Evolutionary conservation across 1,140 invertebrate species (phyloP).

Genomic region (Drosophila navojoa): DNA sequence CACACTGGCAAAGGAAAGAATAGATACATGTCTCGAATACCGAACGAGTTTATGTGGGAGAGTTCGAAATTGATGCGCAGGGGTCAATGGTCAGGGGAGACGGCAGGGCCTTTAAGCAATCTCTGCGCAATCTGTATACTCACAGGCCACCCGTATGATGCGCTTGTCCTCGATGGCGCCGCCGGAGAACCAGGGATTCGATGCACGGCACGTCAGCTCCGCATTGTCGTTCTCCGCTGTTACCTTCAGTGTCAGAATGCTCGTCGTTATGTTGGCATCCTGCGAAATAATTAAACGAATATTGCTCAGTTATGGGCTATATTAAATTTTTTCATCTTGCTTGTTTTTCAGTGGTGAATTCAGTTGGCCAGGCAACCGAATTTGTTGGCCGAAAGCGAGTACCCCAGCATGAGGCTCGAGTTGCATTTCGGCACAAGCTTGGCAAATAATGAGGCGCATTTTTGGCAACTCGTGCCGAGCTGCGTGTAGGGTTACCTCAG

Average conservation of each 20-base stretch:
- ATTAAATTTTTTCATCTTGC: too few species aligned
- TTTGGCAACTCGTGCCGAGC: slow-evolving; percentile 8
- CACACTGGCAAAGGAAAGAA: slow-evolving; percentile 8
- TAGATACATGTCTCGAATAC: slow-evolving; percentile 41
- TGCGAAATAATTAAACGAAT: slow-evolving; percentile 47
- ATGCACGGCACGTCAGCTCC: slow-evolving; percentile 92
- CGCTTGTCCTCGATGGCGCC: slow-evolving; percentile 91
- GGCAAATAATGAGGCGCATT: slow-evolving; percentile 57
- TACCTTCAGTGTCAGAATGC: slow-evolving; percentile 89
- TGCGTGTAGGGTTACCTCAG: slow-evolving; percentile 28
- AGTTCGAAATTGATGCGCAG: too few species aligned
- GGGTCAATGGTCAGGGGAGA: too few species aligned
- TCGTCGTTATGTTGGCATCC: slow-evolving; percentile 89
- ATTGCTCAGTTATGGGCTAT: background rate
- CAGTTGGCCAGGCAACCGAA: background rate
- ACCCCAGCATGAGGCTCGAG: slow-evolving; percentile 2
- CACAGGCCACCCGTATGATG: slow-evolving; percentile 92
- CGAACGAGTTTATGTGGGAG: too few species aligned
- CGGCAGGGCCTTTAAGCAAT: too few species aligned
- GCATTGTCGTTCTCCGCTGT: slow-evolving; percentile 91
- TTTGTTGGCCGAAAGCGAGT: background rate
- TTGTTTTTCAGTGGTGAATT: too few species aligned
- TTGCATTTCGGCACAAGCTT: slow-evolving; percentile 25
- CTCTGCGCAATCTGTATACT: slow-evolving; percentile 84
- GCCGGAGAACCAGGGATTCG: slow-evolving; percentile 94